phyloP scores from a whole-genome alignment of 2,797 vertebrate genomes.

The Sphenopsis melanotis region DNA sequence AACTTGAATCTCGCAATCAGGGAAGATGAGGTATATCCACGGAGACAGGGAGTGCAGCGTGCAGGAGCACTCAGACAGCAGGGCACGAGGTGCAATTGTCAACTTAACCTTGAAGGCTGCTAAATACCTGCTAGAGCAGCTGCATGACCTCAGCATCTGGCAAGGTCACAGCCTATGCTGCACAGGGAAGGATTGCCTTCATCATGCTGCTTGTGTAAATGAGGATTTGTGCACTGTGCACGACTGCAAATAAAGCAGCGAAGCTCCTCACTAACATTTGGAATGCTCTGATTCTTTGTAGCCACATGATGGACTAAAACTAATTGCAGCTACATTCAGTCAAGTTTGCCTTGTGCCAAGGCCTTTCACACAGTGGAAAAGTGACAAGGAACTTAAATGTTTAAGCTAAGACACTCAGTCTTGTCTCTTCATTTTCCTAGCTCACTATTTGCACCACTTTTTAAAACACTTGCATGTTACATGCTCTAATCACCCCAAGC shows the following conservation, averaged over 20 bases:
- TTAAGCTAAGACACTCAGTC: neutral
- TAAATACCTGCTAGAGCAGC: slow-evolving; percentile 22
- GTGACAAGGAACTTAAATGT: neutral
- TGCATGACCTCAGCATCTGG: slow-evolving; percentile 12
- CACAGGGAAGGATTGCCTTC: neutral
- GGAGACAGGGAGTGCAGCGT: neutral
- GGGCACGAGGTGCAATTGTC: neutral
- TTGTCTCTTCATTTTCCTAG: neutral
- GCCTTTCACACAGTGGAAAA: neutral
- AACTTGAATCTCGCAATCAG: neutral
- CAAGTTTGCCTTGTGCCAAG: neutral
- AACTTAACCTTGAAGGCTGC: slow-evolving; percentile 4
- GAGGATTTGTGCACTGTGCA: neutral
- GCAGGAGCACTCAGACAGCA: neutral
- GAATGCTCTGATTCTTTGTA: neutral
- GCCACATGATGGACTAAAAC: neutral
- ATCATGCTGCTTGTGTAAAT: neutral
- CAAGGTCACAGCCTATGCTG: neutral
- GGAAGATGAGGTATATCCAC: slow-evolving; percentile 8
- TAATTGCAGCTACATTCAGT: neutral
- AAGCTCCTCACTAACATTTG: neutral
- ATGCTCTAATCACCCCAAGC: neutral
- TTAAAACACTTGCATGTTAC: neutral
- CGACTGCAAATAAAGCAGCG: neutral
- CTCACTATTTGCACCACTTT: neutral